Conservation (phyloP, 2,797 vertebrate genomes). For the Myotis findleyi region DNA sequence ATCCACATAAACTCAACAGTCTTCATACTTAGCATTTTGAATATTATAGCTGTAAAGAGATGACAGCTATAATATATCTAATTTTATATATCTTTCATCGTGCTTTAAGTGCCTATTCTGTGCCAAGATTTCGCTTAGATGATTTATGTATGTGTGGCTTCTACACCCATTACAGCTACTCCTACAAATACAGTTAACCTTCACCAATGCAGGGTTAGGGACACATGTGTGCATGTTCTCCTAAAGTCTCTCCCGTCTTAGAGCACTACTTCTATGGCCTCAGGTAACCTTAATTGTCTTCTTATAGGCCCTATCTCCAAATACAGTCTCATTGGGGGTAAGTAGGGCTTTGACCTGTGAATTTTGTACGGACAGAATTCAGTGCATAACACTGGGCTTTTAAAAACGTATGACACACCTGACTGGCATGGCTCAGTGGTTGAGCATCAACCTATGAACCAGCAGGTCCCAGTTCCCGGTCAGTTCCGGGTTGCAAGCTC, state of each 20-base stretch:
- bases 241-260: not conserved
- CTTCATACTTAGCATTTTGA: not conserved
- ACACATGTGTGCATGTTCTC: no score
- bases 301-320: not conserved
- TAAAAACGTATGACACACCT: not conserved
- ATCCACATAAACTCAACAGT: not conserved
- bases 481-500: not conserved
- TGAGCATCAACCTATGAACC: not conserved
- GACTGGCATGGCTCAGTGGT: not conserved
- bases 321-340: not conserved
- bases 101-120: not conserved
- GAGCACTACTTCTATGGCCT: not conserved
- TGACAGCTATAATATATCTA: not conserved
- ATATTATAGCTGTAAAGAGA: not conserved
- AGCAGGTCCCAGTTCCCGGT: not conserved
- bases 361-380: not conserved
- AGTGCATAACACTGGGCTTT: not conserved
- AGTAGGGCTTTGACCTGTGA: not conserved
- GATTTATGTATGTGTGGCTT: not conserved
- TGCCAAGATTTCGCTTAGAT: not conserved
- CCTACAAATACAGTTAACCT: not conserved
- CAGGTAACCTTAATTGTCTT: not conserved
- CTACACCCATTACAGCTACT: not conserved
- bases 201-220: not conserved
- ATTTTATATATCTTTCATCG: not conserved